Evolutionary conservation across 1,140 invertebrate genomes (phyloP), one percentile per base, ranked within the genome.

Genomic region (Drosophila trapezifrons): DNA sequence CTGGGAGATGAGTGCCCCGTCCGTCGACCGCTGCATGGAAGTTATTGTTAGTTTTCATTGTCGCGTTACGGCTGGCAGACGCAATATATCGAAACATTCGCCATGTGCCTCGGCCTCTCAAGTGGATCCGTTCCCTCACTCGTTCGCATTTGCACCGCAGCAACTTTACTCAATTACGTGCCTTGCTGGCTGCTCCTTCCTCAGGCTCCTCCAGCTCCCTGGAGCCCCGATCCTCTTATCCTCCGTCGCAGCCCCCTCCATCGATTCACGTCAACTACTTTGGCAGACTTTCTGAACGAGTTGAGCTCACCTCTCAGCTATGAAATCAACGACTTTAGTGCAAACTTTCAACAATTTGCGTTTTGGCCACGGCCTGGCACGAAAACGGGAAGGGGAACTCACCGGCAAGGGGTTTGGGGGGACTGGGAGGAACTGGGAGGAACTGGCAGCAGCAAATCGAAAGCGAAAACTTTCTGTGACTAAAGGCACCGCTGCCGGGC

Each of bases 281-380:
- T 79, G 79, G 79, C 85, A 87, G 83, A 87, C 83, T 87, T 87
- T 87, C 72, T 87, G 84, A 89, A 87, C 84, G 85, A 89, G 85
- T 90, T 89, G 85, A 90, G 80, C 84, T 89, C 80, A 89, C 80
- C 84, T 89, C 84, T 89, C 84, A 86, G 79, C 83, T 87, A 87
- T 87, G 84, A 89, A 87, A 87, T 87, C 83, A 87, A 87, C 83
- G 83, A 87, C 83, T 87, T 87, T 90, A 90, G 84, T 84, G 80
- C 78, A 90, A 90, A 90, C 78, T 90, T 90, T 90, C 78, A 90
- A 85, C 85, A 90, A 90, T 90, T 90, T 90, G 85, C 86, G 85
- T 90, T 89, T 90, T 85, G 85, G 85, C 86, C 78, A 90, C 81
- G 80, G 76, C 83, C 84, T 87, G 83, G 83, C 80, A 87, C 76